Conservation (phyloP, 2,113 vertebrate genomes). For the Semicossyphus pulcher region DNA sequence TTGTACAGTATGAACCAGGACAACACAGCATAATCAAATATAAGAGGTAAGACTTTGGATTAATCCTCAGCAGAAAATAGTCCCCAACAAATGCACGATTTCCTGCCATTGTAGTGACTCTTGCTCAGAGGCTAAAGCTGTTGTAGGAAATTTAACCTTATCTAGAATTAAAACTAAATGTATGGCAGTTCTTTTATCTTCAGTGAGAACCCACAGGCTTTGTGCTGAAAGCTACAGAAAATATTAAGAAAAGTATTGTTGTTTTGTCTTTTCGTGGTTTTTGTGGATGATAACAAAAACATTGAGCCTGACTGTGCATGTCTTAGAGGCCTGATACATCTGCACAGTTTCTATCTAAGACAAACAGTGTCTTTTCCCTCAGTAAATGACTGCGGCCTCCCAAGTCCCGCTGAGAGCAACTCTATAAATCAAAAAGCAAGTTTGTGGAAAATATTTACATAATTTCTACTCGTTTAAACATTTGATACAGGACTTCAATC, state of each 20-base stretch:
- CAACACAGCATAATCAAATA: too few relatives aligned
- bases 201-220: not conserved
- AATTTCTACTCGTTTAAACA: not conserved
- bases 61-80: not conserved
- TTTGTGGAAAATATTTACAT: not conserved
- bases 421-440: not conserved
- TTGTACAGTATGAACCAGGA: too few relatives aligned
- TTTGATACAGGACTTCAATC: not conserved
- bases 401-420: not conserved
- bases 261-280: too few relatives aligned
- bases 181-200: not conserved
- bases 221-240: not conserved
- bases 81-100: not conserved
- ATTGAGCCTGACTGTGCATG: not conserved
- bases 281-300: too few relatives aligned
- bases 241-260: not conserved
- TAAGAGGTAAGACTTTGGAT: too few relatives aligned
- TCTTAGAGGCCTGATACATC: constrained; percentile 3
- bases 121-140: not conserved
- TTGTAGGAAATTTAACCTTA: too few relatives aligned
- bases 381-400: not conserved
- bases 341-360: not conserved
- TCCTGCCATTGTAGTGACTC: not conserved
- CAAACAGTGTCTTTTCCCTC: not conserved
- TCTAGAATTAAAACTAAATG: too few relatives aligned